Evolutionary conservation across 2,113 vertebrate genomes (phyloP), one percentile per base, ranked within the genome.

Genomic region (Dromaius novaehollandiae): DNA sequence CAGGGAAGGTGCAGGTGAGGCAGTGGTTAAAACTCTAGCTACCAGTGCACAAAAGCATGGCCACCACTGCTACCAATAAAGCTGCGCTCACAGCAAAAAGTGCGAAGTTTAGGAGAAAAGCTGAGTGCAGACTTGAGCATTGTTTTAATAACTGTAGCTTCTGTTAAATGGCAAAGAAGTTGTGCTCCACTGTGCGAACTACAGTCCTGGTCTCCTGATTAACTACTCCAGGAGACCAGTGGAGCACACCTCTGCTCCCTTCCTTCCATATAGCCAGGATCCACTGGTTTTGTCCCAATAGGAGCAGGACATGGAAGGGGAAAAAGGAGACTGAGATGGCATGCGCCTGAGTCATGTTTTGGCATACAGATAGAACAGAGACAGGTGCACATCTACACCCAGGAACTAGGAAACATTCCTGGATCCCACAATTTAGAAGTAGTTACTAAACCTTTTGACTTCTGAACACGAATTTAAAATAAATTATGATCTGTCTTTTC

Each of bases 391-490:
- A 74, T 13, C 71, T 75, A 50, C 88, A 90, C 92, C 91, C 88
- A 88, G 58, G 24, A 88, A 95, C 82, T 91, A 61, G 38, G 38
- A 96, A 91, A 91, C 36, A 55, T 55, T 89, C 79, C 93, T 68
- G 94, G 93, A 96, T 96, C 92, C 95, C 88, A 93, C 71, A 93
- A 36, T 51, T 71, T 83, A 88, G 71, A 86, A 66, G 36, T n/a
- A 38, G 60, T 34, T 94, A 96, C 74, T 95, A 94, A 82, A 95
- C 63, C 51, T 95, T 34, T 76, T 95, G 93, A 96, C 82, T 90
- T 95, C 69, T 91, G 93, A 97, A 94, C 55, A 95, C 46, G 82
- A 95, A 95, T 76, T 75, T 73, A 64, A 95, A 96, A 97, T 96
- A 97, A 94, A 88, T 96, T 92, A 83, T n/a, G 32, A 50, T 85